Base-by-base conservation (phyloP, 2,888 invertebrate species). In the Itoplectis maculator region DNA sequence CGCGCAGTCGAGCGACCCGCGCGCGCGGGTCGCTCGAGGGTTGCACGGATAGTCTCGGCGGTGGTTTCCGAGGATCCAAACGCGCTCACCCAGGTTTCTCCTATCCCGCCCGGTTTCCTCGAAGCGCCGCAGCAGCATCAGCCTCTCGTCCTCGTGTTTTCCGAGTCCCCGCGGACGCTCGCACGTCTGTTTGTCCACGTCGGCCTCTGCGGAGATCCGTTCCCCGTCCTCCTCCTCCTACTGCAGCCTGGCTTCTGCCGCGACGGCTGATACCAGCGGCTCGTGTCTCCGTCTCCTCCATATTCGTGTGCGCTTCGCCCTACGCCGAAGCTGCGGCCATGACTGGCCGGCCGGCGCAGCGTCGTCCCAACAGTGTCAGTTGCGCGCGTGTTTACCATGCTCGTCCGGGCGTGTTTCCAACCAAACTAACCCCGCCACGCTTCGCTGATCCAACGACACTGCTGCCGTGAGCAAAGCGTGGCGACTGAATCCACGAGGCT, bases 101-200 rank as follows among this genome's bases (percentile, higher is more conserved):
- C n/a, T n/a, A n/a, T n/a, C 77, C 77, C 70, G 29, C 29, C 29
- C 29, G 29, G 29, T 65, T 68, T 69, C 54, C 72, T 82, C 72
- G 40, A 70, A 37, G 18, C 73, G 61, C n/a, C n/a, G n/a, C n/a
- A n/a, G n/a, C n/a, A n/a, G n/a, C n/a, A n/a, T n/a, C n/a, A n/a
- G 51, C 29, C 37, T 61, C 86, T 86, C 86, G 85, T 86, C 88
- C 85, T 76, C 86, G 87, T 89, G 88, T 89, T 90, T 90, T 88
- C 89, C 85, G 83, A 88, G 84, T 90, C 90, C 88, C 91, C 86
- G 88, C 84, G 90, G 90, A 90, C 89, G 85, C 85, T 84, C 86
- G 84, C 89, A 89, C 89, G 90, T 92, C 89, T 92, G 92, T 92
- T 92, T 92, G 90, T 91, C 89, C 90, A 91, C 89, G 91, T 91